Evolutionary conservation across 2,888 invertebrate genomes (phyloP), one percentile per base, ranked within the genome.

Genomic region (Unio delphinus): DNA sequence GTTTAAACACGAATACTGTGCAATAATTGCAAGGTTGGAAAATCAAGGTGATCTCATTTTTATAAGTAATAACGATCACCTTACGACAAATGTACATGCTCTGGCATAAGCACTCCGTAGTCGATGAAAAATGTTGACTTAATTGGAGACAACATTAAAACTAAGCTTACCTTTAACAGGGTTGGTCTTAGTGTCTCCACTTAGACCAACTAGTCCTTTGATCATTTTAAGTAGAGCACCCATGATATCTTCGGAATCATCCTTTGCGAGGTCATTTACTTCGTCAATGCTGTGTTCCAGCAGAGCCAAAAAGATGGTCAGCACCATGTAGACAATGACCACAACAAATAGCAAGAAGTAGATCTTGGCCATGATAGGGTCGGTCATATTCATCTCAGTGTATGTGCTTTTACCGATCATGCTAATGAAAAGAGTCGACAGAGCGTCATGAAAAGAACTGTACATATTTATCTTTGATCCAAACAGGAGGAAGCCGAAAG

Each of bases 301-400:
- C 17, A 85, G 74, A 11, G 82, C 80, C 67, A 84, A 68, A 64
- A 85, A 85, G 78, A 84, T 82, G 18, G 82, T 84, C 60, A 83
- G 65, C n/a, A 85, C 75, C 55, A 82, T 72, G 65, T 84, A 84
- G 20, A 83, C 82, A 17, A 83, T 73, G 45, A 82, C 75, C 61
- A 83, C 71, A 55, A 84, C 76, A 64, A 81, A 82, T 0, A 79
- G 70, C 66, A 80, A 72, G 72, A 84, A 85, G 69, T 83, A 85
- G 45, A 84, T 73, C 64, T 80, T 80, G 18, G 81, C 79, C 70
- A 82, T 74, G 1, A 81, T 61, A 18, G 80, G 80, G 57, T 77
- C 77, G 4, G 76, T 74, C 7, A 72, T 68, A 18, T 80, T 79
- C 23, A 82, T 77, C 58, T 82, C 78, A 1, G 74, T 77, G 66